A percentile compares a stretch with the other conserved stretches of the same genome.
Conservation (phyloP, 2,797 vertebrate species). For the Peromyscus aztecus region DNA sequence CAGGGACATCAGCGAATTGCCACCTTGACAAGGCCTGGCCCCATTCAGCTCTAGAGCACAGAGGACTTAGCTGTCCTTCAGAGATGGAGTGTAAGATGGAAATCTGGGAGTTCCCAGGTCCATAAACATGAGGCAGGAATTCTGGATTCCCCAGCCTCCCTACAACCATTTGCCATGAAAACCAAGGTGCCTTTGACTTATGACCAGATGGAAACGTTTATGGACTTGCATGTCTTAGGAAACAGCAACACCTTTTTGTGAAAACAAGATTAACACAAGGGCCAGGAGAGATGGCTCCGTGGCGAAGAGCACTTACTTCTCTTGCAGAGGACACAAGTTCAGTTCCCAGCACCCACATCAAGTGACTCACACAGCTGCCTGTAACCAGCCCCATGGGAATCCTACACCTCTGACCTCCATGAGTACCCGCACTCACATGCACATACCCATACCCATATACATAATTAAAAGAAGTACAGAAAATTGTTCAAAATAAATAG, state of each 20-base stretch:
- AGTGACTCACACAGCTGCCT: not conserved
- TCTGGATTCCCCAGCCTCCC: not conserved
- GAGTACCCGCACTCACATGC: not conserved
- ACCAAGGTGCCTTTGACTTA: not conserved
- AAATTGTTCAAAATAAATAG: not conserved
- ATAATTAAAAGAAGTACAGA: not conserved
- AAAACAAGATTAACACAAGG: not conserved
- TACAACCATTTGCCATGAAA: not conserved
- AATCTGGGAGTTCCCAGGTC: not conserved
- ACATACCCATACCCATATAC: not conserved
- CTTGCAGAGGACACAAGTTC: not conserved
- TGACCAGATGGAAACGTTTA: conserved; percentile 29
- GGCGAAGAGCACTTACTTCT: not conserved
- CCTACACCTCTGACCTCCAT: not conserved
- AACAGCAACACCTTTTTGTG: conserved; percentile 18
- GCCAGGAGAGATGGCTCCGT: not conserved
- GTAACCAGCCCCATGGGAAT: not conserved
- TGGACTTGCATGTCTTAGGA: not conserved
- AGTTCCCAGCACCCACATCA: not conserved
- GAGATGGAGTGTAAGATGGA: not conserved
- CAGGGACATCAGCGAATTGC: conserved; percentile 76
- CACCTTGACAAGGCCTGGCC: conserved; percentile 81
- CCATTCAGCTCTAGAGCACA: conserved; percentile 79
- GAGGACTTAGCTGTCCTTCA: conserved; percentile 35
- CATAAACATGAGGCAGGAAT: not conserved